Conservation (phyloP, 2,113 vertebrate species). For the Chauna torquata region DNA sequence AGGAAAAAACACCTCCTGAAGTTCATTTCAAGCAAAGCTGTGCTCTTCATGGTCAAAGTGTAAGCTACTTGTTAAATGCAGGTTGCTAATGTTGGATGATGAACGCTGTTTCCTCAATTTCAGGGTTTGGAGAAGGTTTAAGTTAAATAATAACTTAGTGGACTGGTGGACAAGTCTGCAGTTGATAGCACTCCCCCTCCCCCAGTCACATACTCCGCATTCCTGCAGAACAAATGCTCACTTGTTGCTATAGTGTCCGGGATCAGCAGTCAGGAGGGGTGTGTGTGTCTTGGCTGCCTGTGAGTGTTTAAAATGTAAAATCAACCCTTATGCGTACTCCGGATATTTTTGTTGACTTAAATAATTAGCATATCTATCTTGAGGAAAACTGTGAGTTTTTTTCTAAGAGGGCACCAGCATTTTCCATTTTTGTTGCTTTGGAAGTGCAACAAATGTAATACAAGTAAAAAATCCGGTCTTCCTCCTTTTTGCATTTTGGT, state of each 20-base stretch:
- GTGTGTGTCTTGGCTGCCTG: constrained; percentile 32
- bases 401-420: not conserved
- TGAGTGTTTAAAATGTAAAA: constrained; percentile 39
- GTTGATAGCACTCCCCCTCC: constrained; percentile 77
- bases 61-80: constrained; percentile 25
- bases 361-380: constrained; percentile 17
- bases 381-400: not conserved
- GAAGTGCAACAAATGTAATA: not conserved
- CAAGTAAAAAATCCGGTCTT: not conserved
- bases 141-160: constrained; percentile 74
- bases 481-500: not conserved
- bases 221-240: constrained; percentile 90
- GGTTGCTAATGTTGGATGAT: not conserved
- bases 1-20: not conserved
- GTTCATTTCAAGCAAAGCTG: not conserved
- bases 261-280: constrained; percentile 76
- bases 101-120: constrained; percentile 39
- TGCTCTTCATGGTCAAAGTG: not conserved
- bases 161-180: constrained; percentile 64
- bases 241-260: constrained; percentile 88
- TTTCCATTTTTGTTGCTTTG: not conserved
- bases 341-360: constrained; percentile 42
- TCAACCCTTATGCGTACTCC: not conserved
- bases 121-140: constrained; percentile 4
- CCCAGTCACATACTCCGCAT: constrained; percentile 84